These are phyloP conservation scores for Acleris cristana DNA, from an alignment of 2,888 invertebrate genomes.

Conservation along the genomic window DNA sequence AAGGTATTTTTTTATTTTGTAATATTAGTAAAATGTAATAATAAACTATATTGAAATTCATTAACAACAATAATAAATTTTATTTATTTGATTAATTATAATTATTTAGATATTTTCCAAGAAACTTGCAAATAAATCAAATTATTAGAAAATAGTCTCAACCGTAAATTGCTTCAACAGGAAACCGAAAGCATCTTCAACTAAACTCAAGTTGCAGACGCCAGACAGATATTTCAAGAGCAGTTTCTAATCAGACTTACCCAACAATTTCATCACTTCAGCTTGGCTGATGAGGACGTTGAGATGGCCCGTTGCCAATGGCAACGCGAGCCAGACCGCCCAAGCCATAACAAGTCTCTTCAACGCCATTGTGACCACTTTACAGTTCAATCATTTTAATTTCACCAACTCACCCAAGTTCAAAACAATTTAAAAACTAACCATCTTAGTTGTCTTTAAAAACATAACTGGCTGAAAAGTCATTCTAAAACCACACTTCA, in stretches of 20 bases:
- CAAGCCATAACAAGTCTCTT: constrained; percentile 71
- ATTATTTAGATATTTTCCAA: too few relatives aligned
- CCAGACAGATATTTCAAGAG: constrained; percentile 27
- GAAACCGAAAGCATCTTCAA: not conserved
- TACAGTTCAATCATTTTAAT: constrained; percentile 67
- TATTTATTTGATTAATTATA: too few relatives aligned
- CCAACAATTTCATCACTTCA: constrained; percentile 91
- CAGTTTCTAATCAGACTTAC: constrained; percentile 75
- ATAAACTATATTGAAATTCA: too few relatives aligned
- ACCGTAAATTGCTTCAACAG: not conserved
- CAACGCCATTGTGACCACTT: constrained; percentile 65
- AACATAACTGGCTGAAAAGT: constrained; percentile 19
- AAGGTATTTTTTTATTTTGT: too few relatives aligned
- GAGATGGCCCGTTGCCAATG: constrained; percentile 87
- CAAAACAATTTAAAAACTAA: constrained; percentile 49
- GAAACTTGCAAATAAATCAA: too few relatives aligned
- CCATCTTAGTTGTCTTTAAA: constrained; percentile 42
- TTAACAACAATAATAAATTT: too few relatives aligned
- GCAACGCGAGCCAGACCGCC: constrained; percentile 75
- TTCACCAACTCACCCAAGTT: constrained; percentile 60
- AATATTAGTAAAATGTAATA: too few relatives aligned
- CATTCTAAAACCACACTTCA: constrained; percentile 16
- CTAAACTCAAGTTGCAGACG: constrained; percentile 23
- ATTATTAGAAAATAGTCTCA: too few relatives aligned
- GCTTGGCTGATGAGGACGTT: constrained; percentile 92